Conservation (phyloP, 2,888 invertebrate genomes). For the Amphipoea lucens region DNA sequence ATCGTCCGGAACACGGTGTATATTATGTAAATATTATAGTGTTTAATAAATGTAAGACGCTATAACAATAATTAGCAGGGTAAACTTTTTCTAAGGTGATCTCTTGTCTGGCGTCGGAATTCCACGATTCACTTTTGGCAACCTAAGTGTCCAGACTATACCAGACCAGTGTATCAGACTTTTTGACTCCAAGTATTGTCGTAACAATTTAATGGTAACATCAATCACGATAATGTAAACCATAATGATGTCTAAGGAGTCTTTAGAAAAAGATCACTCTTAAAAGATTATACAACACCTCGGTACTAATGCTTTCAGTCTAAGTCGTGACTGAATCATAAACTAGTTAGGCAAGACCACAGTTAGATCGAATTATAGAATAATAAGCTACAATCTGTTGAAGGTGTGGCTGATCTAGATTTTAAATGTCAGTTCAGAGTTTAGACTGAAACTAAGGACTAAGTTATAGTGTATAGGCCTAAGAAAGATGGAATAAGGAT, state of each 20-base stretch:
- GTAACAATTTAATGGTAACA: neutral
- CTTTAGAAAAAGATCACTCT: neutral
- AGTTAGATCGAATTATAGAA: slow-evolving; percentile 48
- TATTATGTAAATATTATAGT: too few relatives aligned
- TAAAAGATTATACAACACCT: slow-evolving; percentile 17
- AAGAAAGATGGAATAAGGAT: too few relatives aligned
- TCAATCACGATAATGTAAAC: neutral
- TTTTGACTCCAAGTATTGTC: neutral
- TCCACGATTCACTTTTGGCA: neutral
- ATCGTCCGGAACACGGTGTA: too few relatives aligned
- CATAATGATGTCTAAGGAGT: neutral
- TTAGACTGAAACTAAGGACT: neutral
- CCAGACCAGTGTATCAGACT: neutral
- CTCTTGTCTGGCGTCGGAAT: neutral
- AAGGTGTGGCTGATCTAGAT: slow-evolving; percentile 59
- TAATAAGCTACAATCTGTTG: slow-evolving; percentile 38
- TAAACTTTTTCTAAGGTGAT: neutral
- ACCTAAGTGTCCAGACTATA: neutral
- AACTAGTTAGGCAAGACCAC: slow-evolving; percentile 51
- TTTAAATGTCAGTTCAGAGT: slow-evolving; percentile 54
- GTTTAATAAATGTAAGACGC: too few relatives aligned
- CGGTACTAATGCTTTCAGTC: neutral
- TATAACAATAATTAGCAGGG: neutral
- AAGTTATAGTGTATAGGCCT: neutral
- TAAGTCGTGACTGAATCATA: slow-evolving; percentile 26